Conservation (phyloP, 2,113 vertebrate genomes). For the Isichthys henryi region DNA sequence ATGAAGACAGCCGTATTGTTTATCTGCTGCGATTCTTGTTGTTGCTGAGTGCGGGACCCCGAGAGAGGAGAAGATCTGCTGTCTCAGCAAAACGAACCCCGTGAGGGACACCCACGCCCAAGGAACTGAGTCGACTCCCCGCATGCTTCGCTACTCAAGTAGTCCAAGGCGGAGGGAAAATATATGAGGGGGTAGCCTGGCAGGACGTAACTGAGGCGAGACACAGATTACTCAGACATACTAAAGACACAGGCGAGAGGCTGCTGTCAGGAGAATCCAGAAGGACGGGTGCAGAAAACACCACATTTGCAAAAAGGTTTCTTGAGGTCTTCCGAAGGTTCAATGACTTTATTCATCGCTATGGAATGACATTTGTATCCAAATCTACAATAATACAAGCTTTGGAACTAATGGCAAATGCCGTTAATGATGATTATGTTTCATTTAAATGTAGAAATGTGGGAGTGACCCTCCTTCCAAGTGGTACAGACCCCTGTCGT, state of each 20-base stretch:
- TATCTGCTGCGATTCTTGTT: too few relatives aligned
- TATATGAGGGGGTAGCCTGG: background rate
- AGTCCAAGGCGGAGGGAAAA: background rate
- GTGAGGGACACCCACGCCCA: background rate
- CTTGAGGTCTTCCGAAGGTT: background rate
- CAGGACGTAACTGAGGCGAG: constrained; percentile 7
- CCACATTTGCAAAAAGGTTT: background rate
- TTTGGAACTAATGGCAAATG: constrained; percentile 12
- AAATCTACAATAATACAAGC: constrained; percentile 7
- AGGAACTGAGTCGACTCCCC: background rate
- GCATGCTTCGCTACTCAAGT: background rate
- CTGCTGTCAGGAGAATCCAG: constrained; percentile 7
- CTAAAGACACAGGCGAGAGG: constrained; percentile 45
- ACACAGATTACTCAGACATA: constrained; percentile 53
- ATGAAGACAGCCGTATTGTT: background rate
- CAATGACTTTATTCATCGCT: background rate
- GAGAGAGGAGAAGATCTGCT: background rate
- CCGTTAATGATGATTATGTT: constrained; percentile 26
- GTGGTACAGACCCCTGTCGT: background rate
- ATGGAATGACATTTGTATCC: background rate
- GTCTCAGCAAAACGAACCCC: background rate
- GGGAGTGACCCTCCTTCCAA: background rate
- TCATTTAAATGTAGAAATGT: constrained; percentile 37
- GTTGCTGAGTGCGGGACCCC: background rate
- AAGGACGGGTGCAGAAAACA: background rate